Evolutionary conservation across 2,888 invertebrate species (phyloP).

Genomic region (Sarcophaga carnaria): DNA sequence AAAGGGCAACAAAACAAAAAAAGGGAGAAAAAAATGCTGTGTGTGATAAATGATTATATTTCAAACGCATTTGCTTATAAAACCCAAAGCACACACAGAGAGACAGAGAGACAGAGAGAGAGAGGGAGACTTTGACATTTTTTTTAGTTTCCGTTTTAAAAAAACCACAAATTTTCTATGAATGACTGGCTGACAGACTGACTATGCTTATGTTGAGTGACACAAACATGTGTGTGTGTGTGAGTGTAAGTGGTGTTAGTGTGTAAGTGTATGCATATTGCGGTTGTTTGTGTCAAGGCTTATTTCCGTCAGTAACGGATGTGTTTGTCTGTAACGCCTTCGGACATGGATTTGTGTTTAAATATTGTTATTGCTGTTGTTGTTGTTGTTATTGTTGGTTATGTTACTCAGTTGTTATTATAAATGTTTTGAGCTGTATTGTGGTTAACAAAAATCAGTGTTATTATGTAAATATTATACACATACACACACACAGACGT

Average conservation of each 20-base stretch:
- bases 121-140: background rate
- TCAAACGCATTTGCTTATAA: slow-evolving; percentile 39
- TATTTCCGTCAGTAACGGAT: slow-evolving; percentile 68
- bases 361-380: slow-evolving; percentile 32
- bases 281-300: slow-evolving; percentile 69
- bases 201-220: background rate
- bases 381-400: slow-evolving; percentile 30
- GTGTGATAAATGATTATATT: slow-evolving; percentile 36
- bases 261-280: slow-evolving; percentile 26
- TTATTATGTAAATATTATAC: slow-evolving; percentile 56
- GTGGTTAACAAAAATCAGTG: slow-evolving; percentile 62
- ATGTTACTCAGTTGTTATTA: slow-evolving; percentile 15
- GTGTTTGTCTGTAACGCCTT: slow-evolving; percentile 69
- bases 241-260: background rate
- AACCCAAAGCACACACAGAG: background rate
- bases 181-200: background rate
- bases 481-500: background rate
- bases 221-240: slow-evolving; percentile 7
- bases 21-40: background rate
- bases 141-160: slow-evolving; percentile 37
- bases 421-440: slow-evolving; percentile 21
- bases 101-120: background rate
- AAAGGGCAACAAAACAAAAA: background rate
- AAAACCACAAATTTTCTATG: slow-evolving; percentile 58
- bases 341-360: slow-evolving; percentile 48